These are phyloP conservation scores for Garrulus glandarius DNA, from an alignment of 2,797 vertebrate genomes.

Conservation along the genomic window DNA sequence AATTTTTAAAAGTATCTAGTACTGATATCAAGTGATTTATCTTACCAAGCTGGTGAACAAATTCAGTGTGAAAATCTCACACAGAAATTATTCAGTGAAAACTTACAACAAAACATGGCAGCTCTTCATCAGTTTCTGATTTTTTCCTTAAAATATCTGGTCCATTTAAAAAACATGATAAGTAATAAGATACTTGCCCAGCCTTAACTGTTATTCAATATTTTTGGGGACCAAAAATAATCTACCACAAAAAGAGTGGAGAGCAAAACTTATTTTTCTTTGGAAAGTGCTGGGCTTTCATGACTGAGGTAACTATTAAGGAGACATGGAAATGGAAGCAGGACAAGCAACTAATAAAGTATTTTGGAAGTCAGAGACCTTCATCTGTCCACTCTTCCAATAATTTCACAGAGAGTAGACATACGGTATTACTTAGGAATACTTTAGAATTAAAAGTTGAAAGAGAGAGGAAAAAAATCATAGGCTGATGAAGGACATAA, in stretches of 20 bases:
- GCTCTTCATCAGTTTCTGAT: background rate
- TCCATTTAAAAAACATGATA: background rate
- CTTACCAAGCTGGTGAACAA: background rate
- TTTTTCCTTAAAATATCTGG: background rate
- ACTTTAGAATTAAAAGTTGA: background rate
- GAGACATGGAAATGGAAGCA: background rate
- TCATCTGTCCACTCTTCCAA: background rate
- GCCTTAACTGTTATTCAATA: background rate
- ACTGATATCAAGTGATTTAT: background rate
- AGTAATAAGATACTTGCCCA: background rate
- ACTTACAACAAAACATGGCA: background rate
- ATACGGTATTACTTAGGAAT: fast-evolving
- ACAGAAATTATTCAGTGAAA: background rate
- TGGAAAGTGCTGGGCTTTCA: background rate
- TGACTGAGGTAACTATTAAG: background rate
- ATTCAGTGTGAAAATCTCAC: background rate
- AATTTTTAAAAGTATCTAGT: background rate
- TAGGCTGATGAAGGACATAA: background rate
- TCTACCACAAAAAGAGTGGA: background rate
- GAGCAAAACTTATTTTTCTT: background rate
- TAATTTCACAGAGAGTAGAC: background rate
- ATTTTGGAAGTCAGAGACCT: background rate
- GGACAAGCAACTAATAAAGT: background rate
- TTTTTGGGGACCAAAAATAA: background rate
- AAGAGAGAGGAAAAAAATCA: background rate